Evolutionary conservation across 2,888 invertebrate genomes (phyloP).

Genomic region (Microdon myrmicae): DNA sequence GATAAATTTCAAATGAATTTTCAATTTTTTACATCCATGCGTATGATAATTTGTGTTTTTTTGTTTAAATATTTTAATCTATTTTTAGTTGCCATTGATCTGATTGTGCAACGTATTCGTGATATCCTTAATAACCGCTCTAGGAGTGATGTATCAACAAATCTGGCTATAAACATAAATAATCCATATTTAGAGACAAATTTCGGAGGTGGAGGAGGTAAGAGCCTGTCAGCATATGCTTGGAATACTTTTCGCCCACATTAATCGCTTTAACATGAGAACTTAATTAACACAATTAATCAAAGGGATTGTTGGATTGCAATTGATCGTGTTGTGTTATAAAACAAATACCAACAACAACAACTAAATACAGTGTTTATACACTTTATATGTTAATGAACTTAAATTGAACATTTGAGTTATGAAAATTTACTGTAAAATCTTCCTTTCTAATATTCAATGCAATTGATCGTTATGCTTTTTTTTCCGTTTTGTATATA

Average conservation of each 20-base stretch:
- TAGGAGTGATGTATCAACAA: conserved; percentile 59
- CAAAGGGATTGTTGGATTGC: background rate
- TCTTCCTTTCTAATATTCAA: no score
- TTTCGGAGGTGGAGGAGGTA: conserved; percentile 47
- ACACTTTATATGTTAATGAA: no score
- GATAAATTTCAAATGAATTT: no score
- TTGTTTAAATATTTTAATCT: conserved; percentile 21
- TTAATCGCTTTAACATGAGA: conserved; percentile 27
- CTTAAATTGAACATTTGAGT: no score
- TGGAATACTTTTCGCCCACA: conserved; percentile 40
- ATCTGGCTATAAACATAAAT: conserved; percentile 60
- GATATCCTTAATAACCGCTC: conserved; percentile 80
- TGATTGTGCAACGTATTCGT: conserved; percentile 96
- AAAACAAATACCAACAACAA: no score
- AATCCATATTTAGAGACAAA: conserved; percentile 48
- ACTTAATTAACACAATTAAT: conserved; percentile 35
- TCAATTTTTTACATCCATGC: no score
- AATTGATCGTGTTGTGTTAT: no score
- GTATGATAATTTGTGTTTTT: no score
- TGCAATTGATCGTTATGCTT: no score
- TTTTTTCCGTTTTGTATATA: no score
- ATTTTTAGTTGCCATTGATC: conserved; percentile 91
- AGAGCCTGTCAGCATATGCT: conserved; percentile 26
- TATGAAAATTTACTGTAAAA: no score
- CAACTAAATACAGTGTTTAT: no score